These are phyloP conservation scores for Callopanchax toddi DNA, from an alignment of 2,113 vertebrate species.

Conservation along the genomic window DNA sequence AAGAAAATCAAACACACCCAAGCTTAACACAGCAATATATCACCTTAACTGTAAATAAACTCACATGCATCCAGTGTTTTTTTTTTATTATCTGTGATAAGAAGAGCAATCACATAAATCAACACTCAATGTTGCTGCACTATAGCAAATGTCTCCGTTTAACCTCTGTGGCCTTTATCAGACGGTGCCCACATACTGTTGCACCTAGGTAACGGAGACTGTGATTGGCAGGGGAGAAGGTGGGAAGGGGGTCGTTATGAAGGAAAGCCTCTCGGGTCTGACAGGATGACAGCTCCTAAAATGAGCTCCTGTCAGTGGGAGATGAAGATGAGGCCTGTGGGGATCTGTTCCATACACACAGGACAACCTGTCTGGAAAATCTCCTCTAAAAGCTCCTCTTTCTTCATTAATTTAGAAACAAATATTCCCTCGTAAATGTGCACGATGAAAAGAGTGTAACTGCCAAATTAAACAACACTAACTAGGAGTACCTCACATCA, in stretches of 20 bases:
- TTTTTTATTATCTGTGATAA: neutral
- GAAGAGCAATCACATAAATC: slow-evolving; percentile 45
- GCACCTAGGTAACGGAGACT: slow-evolving; percentile 31
- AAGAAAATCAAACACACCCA: neutral
- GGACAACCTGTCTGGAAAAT: slow-evolving; percentile 52
- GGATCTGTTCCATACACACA: slow-evolving; percentile 40
- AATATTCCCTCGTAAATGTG: neutral
- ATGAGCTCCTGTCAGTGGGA: slow-evolving; percentile 72
- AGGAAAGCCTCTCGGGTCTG: slow-evolving; percentile 68
- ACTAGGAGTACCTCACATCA: neutral
- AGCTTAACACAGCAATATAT: slow-evolving; percentile 4
- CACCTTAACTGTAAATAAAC: neutral
- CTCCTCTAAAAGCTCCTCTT: slow-evolving; percentile 47
- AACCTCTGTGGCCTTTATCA: slow-evolving; percentile 47
- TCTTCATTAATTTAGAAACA: slow-evolving; percentile 47
- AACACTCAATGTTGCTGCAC: slow-evolving; percentile 4
- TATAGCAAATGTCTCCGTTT: slow-evolving; percentile 49
- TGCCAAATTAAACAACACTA: slow-evolving; percentile 15
- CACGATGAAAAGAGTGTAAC: slow-evolving; percentile 2
- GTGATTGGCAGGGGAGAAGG: slow-evolving; percentile 58
- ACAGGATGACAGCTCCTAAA: slow-evolving; percentile 72
- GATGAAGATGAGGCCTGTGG: slow-evolving; percentile 55
- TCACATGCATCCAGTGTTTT: no score
- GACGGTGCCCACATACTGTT: slow-evolving; percentile 32
- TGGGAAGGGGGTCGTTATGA: slow-evolving; percentile 36